phyloP scores from a whole-genome alignment of 2,113 vertebrate genomes.

The Thalassoma bifasciatum region DNA sequence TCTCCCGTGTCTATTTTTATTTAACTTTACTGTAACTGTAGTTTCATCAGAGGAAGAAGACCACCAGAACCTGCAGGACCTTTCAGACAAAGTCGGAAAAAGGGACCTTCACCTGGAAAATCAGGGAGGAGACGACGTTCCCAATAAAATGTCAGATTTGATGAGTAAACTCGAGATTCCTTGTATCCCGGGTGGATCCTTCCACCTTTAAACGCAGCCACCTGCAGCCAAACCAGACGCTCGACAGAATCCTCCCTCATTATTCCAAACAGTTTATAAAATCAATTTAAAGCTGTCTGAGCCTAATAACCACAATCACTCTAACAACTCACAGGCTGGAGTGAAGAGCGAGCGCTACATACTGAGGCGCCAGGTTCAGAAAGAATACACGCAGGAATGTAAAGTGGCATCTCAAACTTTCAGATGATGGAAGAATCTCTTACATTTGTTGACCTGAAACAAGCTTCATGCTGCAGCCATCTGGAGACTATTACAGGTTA shows the following conservation, averaged over 20 bases:
- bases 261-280: slow-evolving; percentile 17
- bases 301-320: slow-evolving; percentile 8
- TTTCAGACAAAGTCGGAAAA: slow-evolving; percentile 1
- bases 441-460: slow-evolving; percentile 65
- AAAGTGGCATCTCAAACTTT: slow-evolving; percentile 40
- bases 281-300: slow-evolving; percentile 7
- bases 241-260: slow-evolving; percentile 3
- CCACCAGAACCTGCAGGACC: not conserved
- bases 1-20: too few species aligned
- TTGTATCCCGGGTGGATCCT: slow-evolving; percentile 43
- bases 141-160: slow-evolving; percentile 80
- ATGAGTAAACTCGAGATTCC: slow-evolving; percentile 83
- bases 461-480: slow-evolving; percentile 61
- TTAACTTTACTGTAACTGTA: too few species aligned
- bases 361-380: slow-evolving; percentile 15
- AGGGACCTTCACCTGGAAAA: slow-evolving; percentile 55
- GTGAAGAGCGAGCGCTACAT: slow-evolving; percentile 31
- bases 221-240: slow-evolving; percentile 43
- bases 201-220: slow-evolving; percentile 42
- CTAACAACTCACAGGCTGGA: not conserved
- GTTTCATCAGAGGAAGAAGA: not conserved
- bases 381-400: slow-evolving; percentile 59
- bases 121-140: slow-evolving; percentile 58
- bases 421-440: slow-evolving; percentile 28
- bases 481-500: slow-evolving; percentile 79